Conservation (phyloP, 1,140 invertebrate species). For the Colletes gigas region DNA sequence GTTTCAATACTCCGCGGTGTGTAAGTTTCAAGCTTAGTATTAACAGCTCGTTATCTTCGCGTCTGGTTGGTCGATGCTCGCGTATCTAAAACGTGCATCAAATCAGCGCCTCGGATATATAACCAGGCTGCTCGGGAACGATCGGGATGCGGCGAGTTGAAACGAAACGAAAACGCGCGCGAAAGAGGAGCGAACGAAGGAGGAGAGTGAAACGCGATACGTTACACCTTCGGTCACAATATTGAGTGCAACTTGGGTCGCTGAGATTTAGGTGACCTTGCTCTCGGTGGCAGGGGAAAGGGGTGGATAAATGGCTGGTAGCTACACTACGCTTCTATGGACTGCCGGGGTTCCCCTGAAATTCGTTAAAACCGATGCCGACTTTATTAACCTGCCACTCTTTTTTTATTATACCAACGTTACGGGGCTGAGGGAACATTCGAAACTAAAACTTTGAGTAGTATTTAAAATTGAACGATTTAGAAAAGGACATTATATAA, state of each 20-base stretch:
- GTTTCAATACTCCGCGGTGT: slow-evolving; percentile 46
- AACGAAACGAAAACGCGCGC: slow-evolving; percentile 40
- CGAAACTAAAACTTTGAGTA: no score
- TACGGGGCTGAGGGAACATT: no score
- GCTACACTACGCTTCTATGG: slow-evolving; percentile 51
- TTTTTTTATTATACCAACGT: slow-evolving; percentile 31
- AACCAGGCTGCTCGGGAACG: slow-evolving; percentile 41
- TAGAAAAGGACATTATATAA: no score
- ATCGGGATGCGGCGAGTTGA: slow-evolving; percentile 37
- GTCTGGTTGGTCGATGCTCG: slow-evolving; percentile 56
- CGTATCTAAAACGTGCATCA: slow-evolving; percentile 66
- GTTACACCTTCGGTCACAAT: slow-evolving; percentile 78
- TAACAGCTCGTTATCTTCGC: slow-evolving; percentile 58
- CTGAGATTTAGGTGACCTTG: slow-evolving; percentile 76
- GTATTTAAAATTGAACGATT: no score
- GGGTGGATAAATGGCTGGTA: slow-evolving; percentile 69
- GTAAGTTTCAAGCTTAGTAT: slow-evolving; percentile 47
- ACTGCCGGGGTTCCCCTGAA: slow-evolving; percentile 55
- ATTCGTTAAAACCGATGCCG: slow-evolving; percentile 73
- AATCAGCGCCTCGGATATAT: slow-evolving; percentile 55
- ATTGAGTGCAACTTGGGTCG: slow-evolving; percentile 77
- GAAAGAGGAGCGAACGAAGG: slow-evolving; percentile 44
- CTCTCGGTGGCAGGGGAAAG: slow-evolving; percentile 39
- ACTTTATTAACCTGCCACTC: slow-evolving; percentile 70
- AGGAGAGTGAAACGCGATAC: slow-evolving; percentile 72